Conservation (phyloP, 2,113 vertebrate species). For the Phrynocephalus versicolor region DNA sequence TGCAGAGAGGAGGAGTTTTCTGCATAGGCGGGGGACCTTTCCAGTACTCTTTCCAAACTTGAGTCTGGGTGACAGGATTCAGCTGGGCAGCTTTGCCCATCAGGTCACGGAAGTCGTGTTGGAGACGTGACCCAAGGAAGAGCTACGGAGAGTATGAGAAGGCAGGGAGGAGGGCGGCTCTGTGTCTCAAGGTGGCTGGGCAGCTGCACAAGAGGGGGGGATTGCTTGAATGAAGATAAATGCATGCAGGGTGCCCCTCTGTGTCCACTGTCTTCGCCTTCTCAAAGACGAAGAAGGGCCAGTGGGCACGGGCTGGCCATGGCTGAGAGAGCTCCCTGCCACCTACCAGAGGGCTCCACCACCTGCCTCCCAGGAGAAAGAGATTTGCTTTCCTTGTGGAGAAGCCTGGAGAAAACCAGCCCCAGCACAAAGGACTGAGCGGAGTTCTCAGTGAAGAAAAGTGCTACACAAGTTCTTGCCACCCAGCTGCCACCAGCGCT, state of each 20-base stretch:
- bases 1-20: not conserved
- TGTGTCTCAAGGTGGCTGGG: fast-evolving
- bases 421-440: no score
- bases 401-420: no score
- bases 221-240: conserved; percentile 28
- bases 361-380: not conserved
- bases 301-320: conserved; percentile 2
- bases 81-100: not conserved
- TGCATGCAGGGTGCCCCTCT: conserved; percentile 46
- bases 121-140: no score
- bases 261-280: not conserved
- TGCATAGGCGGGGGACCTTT: no score
- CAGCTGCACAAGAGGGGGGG: fast-evolving
- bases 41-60: not conserved
- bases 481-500: fast-evolving
- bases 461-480: no score
- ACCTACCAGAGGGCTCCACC: not conserved
- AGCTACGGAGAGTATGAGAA: not conserved
- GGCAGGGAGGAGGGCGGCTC: not conserved
- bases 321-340: fast-evolving
- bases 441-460: not conserved
- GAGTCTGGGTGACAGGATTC: no score
- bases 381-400: not conserved
- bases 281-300: conserved; percentile 51
- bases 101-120: not conserved